These are phyloP conservation scores for Lateolabrax maculatus DNA, from an alignment of 2,797 vertebrate genomes.

Conservation along the genomic window DNA sequence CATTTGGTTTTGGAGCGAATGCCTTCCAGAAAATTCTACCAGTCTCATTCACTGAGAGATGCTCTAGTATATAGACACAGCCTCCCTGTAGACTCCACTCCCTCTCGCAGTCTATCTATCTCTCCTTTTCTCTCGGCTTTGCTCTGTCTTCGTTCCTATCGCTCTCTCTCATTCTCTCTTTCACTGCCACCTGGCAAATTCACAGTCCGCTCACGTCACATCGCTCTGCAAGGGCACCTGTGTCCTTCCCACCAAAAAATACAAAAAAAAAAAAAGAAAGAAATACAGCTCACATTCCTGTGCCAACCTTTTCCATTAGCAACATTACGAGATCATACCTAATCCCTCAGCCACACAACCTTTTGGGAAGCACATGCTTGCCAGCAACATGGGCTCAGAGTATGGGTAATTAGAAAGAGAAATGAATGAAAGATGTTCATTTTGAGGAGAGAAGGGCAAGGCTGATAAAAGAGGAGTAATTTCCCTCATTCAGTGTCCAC, in stretches of 20 bases:
- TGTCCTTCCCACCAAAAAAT: constrained; percentile 86
- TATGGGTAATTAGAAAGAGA: constrained; percentile 76
- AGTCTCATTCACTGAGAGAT: constrained; percentile 65
- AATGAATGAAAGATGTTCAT: constrained; percentile 79
- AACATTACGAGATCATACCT: constrained; percentile 84
- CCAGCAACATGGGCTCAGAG: constrained; percentile 71
- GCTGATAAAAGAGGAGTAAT: constrained; percentile 77
- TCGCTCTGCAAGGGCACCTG: constrained; percentile 90
- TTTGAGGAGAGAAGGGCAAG: constrained; percentile 71
- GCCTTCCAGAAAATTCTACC: constrained; percentile 75
- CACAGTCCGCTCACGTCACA: constrained; percentile 90
- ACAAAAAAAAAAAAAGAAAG: constrained; percentile 37
- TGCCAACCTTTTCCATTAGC: constrained; percentile 86
- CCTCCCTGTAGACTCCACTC: constrained; percentile 76
- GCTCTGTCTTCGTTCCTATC: constrained; percentile 75
- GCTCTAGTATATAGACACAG: constrained; percentile 75
- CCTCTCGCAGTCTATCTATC: constrained; percentile 73
- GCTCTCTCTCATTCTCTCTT: constrained; percentile 76
- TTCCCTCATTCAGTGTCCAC: constrained; percentile 72
- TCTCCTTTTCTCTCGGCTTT: constrained; percentile 78
- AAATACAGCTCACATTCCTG: constrained; percentile 78
- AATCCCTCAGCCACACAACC: constrained; percentile 74
- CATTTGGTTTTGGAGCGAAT: constrained; percentile 50
- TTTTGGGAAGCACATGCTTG: constrained; percentile 70
- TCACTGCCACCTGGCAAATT: constrained; percentile 89